Conservation (phyloP, 2,888 invertebrate species). For the Noctua comes region DNA sequence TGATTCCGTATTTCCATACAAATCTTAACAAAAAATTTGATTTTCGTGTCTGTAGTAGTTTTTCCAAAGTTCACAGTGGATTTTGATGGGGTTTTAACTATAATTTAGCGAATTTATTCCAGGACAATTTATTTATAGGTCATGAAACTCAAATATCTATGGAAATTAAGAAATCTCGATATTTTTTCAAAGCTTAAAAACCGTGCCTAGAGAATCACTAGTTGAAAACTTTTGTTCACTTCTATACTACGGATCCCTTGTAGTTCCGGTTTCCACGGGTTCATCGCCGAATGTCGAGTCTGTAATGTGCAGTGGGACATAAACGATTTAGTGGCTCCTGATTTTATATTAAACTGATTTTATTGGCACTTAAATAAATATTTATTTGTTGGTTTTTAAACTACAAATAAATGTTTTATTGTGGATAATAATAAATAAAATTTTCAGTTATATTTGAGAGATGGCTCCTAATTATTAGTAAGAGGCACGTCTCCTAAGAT, state of each 20-base stretch:
- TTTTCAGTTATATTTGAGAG: background rate
- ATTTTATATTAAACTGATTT: background rate
- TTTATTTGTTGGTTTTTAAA: background rate
- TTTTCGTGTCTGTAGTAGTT: background rate
- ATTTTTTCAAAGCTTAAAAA: background rate
- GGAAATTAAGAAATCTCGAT: background rate
- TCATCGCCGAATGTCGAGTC: conserved; percentile 31
- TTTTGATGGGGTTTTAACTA: background rate
- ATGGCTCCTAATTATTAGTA: background rate
- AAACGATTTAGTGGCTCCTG: conserved; percentile 12
- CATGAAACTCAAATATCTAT: background rate
- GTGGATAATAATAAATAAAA: background rate
- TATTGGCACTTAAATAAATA: background rate
- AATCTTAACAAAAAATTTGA: background rate
- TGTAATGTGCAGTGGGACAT: conserved; percentile 24
- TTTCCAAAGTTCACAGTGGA: background rate
- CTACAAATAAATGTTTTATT: background rate
- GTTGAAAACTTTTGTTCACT: conserved; percentile 45
- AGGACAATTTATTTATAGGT: background rate
- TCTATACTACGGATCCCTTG: conserved; percentile 49
- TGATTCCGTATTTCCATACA: background rate
- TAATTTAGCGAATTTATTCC: background rate
- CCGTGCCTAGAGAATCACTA: background rate
- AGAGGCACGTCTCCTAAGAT: background rate
- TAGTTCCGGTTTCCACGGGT: conserved; percentile 50